A percentile compares a stretch with the other conserved stretches of the same genome.
Conservation (phyloP, 23 tunicate species). For the Botrylloides violaceus region DNA sequence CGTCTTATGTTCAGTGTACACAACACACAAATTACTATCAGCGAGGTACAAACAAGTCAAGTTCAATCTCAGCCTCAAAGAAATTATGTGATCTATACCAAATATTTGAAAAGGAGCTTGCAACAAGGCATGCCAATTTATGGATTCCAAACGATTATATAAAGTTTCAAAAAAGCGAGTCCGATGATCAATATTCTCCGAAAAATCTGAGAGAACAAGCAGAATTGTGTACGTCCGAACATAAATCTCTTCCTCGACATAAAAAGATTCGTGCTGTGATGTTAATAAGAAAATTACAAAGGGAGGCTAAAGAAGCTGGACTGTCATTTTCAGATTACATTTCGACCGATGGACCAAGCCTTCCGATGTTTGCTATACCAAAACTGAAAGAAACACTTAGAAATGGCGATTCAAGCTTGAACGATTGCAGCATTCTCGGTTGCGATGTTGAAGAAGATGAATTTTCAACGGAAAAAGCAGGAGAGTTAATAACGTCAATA, state of each 20-base stretch:
- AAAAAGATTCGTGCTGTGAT: slow-evolving; percentile 46
- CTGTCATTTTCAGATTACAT: slow-evolving; percentile 36
- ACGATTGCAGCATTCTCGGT: neutral
- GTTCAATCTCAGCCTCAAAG: slow-evolving; percentile 1
- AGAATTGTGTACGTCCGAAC: slow-evolving; percentile 33
- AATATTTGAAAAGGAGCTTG: neutral
- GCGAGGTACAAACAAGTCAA: neutral
- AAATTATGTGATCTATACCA: neutral
- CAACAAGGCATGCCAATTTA: slow-evolving; percentile 18
- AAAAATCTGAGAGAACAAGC: slow-evolving; percentile 14
- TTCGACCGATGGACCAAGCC: slow-evolving; percentile 28
- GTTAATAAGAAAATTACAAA: slow-evolving; percentile 37
- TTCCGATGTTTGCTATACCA: slow-evolving; percentile 39
- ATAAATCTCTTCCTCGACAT: slow-evolving; percentile 36
- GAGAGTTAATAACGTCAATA: slow-evolving; percentile 57
- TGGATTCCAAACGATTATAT: slow-evolving; percentile 10
- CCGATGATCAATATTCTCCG: neutral
- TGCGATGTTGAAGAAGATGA: slow-evolving; percentile 29
- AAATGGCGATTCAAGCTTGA: slow-evolving; percentile 17
- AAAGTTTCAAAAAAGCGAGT: neutral
- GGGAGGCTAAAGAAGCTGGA: slow-evolving; percentile 31
- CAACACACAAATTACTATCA: slow-evolving; percentile 67
- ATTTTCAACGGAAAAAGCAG: slow-evolving; percentile 39
- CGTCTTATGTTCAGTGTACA: slow-evolving; percentile 73
- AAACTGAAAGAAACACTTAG: slow-evolving; percentile 27